A percentile compares a stretch with the other conserved stretches of the same genome.
Conservation (phyloP, 2,888 invertebrate species). For the Acheta domesticus region DNA sequence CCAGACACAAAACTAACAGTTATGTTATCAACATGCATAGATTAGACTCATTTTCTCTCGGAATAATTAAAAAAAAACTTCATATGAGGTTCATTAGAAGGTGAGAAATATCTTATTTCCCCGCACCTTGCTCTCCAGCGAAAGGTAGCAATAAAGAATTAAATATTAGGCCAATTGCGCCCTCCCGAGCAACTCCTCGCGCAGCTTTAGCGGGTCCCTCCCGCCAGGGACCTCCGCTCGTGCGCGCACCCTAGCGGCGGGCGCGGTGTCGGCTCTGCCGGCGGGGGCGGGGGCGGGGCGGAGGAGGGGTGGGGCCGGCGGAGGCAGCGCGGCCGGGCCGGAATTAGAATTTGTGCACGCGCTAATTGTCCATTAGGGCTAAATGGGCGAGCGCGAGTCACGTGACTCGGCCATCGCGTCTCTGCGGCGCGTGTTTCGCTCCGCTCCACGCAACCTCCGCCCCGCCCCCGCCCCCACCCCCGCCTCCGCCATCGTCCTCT, state of each 20-base stretch:
- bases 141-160: not conserved
- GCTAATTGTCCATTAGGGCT: not conserved
- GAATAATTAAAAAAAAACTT: no score
- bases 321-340: not conserved
- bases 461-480: no score
- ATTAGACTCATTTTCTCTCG: no score
- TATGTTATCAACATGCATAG: no score
- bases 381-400: not conserved
- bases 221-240: not conserved
- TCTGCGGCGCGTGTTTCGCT: not conserved
- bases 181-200: no score
- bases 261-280: not conserved
- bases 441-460: no score
- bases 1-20: no score
- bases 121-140: not conserved
- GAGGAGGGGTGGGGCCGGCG: not conserved
- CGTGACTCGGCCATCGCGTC: not conserved
- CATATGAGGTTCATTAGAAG: no score
- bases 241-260: not conserved
- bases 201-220: no score
- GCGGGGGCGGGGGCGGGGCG: not conserved
- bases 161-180: not conserved
- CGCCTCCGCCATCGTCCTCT: not conserved
- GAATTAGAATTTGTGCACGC: conserved; percentile 18
- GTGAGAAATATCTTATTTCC: not conserved